Conservation (phyloP, 92 coral and sea anemone genomes). For the Nematostella vectensis region DNA sequence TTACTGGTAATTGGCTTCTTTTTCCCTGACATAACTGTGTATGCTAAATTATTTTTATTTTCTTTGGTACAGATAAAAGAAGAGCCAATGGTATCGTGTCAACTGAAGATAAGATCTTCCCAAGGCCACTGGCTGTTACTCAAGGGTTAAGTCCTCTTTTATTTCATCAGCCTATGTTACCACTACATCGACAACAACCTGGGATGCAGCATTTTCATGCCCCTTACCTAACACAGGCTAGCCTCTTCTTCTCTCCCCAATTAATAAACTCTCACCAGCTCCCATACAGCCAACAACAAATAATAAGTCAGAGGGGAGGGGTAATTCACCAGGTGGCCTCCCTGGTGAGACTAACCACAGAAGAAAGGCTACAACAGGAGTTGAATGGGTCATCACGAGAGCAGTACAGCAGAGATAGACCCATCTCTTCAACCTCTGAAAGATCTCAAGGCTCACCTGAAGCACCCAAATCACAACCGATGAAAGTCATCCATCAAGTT, state of each 20-base stretch:
- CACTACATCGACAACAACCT: slow-evolving; percentile 30
- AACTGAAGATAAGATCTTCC: slow-evolving; percentile 31
- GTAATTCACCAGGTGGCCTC: slow-evolving; percentile 32
- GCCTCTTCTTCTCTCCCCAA: slow-evolving; percentile 69
- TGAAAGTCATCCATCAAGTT: slow-evolving; percentile 16
- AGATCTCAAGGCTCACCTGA: too few species aligned
- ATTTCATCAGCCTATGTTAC: slow-evolving; percentile 48
- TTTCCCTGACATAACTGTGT: too few species aligned
- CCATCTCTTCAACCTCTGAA: too few species aligned
- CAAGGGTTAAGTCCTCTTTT: slow-evolving; percentile 47
- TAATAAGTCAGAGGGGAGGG: slow-evolving; percentile 14
- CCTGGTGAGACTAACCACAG: slow-evolving; percentile 38
- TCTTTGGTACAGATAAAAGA: too few species aligned
- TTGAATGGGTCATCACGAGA: background rate
- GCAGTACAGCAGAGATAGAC: background rate
- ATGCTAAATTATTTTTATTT: too few species aligned
- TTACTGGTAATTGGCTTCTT: too few species aligned
- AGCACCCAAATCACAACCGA: background rate
- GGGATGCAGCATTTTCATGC: slow-evolving; percentile 26
- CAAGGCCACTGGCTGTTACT: slow-evolving; percentile 31
- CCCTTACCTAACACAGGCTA: slow-evolving; percentile 64
- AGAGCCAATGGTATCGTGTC: slow-evolving; percentile 5
- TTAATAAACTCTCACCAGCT: slow-evolving; percentile 52
- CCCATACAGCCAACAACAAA: slow-evolving; percentile 28
- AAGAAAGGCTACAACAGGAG: background rate